Base-by-base conservation (phyloP, 2,797 vertebrate species). In the Lates japonicus region DNA sequence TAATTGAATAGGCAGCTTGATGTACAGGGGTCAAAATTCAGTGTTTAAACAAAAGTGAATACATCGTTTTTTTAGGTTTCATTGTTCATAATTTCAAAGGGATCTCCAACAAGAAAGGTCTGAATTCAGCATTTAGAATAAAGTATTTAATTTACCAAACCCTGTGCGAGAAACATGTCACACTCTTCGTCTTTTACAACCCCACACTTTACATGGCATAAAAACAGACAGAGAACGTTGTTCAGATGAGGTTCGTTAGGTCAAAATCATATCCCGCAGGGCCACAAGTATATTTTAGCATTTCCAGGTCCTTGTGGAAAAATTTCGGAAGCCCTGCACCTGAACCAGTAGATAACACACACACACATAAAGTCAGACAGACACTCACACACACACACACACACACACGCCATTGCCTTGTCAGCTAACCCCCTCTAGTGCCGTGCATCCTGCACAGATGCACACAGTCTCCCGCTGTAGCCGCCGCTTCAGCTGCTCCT, bases 381-480 rank as follows among this genome's bases (percentile, higher is more conserved):
- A 89, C 90, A 93, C 92, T 85, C 90, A 83, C 89, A 83, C 84
- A 79, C 83, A 83, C 79, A 81, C 83, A 69, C 92, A 84, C 89
- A 87, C 82, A 73, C 81, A 59, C 81, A 33, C 70, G 77, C 78
- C 83, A 60, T 92, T 93, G 93, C 91, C 88, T 94, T 95, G 94
- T 95, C 93, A 93, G 90, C 93, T 93, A 93, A 89, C 94, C 91
- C 94, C 95, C 95, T 94, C 95, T 95, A 95, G 95, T 89, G 95
- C 93, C 89, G 93, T 92, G 88, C 87, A 80, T 84, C 87, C 87
- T 62, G 89, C 86, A 94, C 93, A 94, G 90, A 94, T 89, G 93
- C 90, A 81, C 88, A n/a, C 87, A 84, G 88, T 91, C 88, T 88
- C 87, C 44, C 65, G 4, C 66, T 14, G 68, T 55, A 84, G 84